phyloP scores from a whole-genome alignment of 2,113 vertebrate species.

The Phrynocephalus versicolor region DNA sequence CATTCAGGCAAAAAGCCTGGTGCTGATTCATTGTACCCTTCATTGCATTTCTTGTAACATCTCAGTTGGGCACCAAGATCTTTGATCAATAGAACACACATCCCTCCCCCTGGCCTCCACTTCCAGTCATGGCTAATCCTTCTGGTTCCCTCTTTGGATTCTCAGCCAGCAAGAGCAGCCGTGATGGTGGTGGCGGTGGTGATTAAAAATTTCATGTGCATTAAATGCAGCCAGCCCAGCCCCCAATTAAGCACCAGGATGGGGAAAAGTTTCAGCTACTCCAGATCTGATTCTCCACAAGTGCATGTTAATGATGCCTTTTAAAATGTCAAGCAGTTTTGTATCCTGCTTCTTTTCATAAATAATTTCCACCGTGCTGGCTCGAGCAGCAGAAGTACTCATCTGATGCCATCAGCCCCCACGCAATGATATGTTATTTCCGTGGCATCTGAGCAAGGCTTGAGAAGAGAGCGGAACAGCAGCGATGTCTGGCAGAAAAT shows the following conservation, averaged over 20 bases:
- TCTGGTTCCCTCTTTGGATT: not conserved
- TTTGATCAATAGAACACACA: not conserved
- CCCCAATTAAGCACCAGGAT: conserved; percentile 61
- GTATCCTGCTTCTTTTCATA: conserved; percentile 69
- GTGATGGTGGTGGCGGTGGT: too few species aligned
- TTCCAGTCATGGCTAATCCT: not conserved
- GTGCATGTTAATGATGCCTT: conserved; percentile 75
- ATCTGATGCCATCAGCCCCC: conserved; percentile 35
- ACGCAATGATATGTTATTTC: not conserved
- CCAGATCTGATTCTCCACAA: conserved; percentile 74
- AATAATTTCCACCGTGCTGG: conserved; percentile 67
- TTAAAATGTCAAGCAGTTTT: conserved; percentile 79
- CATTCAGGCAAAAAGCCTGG: too few species aligned
- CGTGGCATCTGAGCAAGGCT: not conserved
- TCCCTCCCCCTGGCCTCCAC: not conserved
- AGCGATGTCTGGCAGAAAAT: not conserved
- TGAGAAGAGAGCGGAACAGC: not conserved
- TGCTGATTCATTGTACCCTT: too few species aligned
- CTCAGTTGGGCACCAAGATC: not conserved
- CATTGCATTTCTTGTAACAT: too few species aligned
- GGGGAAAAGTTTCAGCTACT: conserved; percentile 66
- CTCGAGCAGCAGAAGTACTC: conserved; percentile 54
- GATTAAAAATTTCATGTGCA: conserved; percentile 58
- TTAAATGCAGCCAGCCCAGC: conserved; percentile 50
- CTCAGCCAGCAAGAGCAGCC: conserved; percentile 8